phyloP scores from a whole-genome alignment of 2,113 vertebrate species.

The Sorex fumeus region DNA sequence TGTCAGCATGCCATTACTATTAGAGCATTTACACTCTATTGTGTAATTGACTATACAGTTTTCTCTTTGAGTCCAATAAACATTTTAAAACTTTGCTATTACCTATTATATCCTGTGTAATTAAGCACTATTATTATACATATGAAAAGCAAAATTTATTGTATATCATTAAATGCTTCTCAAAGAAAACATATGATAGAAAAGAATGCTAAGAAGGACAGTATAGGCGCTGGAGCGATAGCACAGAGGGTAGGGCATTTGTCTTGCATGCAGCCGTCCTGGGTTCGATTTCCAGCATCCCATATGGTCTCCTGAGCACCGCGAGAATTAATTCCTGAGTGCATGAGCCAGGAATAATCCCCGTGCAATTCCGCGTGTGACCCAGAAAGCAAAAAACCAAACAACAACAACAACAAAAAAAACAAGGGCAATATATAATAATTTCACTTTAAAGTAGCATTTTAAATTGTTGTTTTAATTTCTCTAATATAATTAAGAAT shows the following conservation, averaged over 20 bases:
- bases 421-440: background rate
- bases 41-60: background rate
- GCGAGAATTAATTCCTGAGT: too few species aligned
- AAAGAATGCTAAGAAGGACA: background rate
- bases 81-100: background rate
- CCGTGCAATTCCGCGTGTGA: too few species aligned
- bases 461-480: slow-evolving; percentile 1
- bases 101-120: background rate
- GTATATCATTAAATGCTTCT: background rate
- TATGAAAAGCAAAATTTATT: slow-evolving; percentile 7
- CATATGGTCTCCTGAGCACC: too few species aligned
- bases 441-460: background rate
- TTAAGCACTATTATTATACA: background rate
- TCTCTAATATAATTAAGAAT: background rate
- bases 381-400: too few species aligned
- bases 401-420: too few species aligned
- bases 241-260: too few species aligned
- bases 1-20: background rate
- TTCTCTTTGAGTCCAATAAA: slow-evolving; percentile 27
- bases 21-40: background rate
- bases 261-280: too few species aligned
- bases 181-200: background rate
- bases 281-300: too few species aligned
- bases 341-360: too few species aligned
- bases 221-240: too few species aligned